Evolutionary conservation across 2,797 vertebrate species (phyloP).

Genomic region (Myripristis murdjan): DNA sequence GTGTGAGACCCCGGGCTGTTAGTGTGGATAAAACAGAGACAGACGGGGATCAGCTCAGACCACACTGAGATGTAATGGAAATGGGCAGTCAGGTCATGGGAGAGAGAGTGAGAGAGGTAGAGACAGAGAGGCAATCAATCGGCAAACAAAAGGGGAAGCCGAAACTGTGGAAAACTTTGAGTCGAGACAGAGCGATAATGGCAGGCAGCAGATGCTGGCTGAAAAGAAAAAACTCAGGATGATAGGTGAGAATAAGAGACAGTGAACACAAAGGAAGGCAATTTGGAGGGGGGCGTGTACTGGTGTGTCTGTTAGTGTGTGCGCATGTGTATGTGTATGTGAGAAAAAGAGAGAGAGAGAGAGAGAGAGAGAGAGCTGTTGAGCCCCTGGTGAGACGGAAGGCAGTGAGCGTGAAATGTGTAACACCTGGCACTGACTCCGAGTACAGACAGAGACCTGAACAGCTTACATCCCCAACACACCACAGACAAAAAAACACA

Average conservation of each 20-base stretch:
- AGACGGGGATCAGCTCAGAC: slow-evolving; percentile 22
- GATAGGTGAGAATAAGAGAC: slow-evolving; percentile 36
- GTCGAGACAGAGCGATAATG: slow-evolving; percentile 34
- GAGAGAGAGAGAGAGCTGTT: slow-evolving; percentile 6
- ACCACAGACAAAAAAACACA: slow-evolving; percentile 14
- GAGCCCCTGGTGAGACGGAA: slow-evolving; percentile 47
- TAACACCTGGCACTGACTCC: slow-evolving; percentile 66
- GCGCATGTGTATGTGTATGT: slow-evolving; percentile 13
- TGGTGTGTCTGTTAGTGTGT: slow-evolving; percentile 8
- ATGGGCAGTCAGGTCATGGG: slow-evolving; percentile 40
- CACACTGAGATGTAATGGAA: slow-evolving; percentile 39
- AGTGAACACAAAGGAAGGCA: slow-evolving; percentile 28
- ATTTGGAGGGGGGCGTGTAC: slow-evolving; percentile 4
- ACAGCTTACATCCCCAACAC: slow-evolving; percentile 41
- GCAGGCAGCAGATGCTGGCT: slow-evolving; percentile 54
- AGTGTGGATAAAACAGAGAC: slow-evolving; percentile 8
- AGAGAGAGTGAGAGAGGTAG: slow-evolving; percentile 14
- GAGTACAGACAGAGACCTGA: slow-evolving; percentile 45
- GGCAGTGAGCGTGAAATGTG: slow-evolving; percentile 68
- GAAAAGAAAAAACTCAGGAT: slow-evolving; percentile 34
- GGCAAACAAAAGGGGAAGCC: slow-evolving; percentile 16
- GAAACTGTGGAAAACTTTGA: slow-evolving; percentile 44
- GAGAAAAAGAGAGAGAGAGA: background rate
- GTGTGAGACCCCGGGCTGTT: slow-evolving; percentile 21
- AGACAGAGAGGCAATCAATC: slow-evolving; percentile 3